Evolutionary conservation across 2,797 vertebrate species (phyloP).

Genomic region (Scolopax rusticola): DNA sequence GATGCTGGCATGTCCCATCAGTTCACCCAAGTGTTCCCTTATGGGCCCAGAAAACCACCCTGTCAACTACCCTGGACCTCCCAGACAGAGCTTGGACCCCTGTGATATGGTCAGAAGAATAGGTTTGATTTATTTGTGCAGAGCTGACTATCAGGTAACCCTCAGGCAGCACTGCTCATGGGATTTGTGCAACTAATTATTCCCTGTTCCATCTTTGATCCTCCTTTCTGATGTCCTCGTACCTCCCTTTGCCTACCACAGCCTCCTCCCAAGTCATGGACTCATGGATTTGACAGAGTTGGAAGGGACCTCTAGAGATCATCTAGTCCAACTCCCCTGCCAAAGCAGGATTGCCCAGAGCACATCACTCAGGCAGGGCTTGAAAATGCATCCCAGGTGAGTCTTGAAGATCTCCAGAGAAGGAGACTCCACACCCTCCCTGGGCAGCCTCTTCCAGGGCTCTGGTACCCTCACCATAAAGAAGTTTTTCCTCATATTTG

Average conservation of each 20-base stretch:
- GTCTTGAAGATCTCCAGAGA: no score
- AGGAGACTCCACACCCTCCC: no score
- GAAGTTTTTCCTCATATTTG: no score
- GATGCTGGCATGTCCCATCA: accelerated
- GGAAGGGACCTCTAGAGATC: no score
- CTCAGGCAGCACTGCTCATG: neutral
- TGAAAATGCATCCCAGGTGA: no score
- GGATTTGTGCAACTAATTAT: neutral
- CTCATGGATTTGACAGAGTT: no score
- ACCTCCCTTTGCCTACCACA: neutral
- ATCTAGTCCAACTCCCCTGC: no score
- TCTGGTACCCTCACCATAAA: no score
- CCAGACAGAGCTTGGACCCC: neutral
- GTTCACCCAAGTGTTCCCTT: neutral
- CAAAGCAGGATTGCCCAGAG: no score
- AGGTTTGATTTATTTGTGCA: neutral
- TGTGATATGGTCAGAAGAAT: neutral
- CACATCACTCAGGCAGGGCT: no score
- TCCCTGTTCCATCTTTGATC: neutral
- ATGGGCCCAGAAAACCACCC: neutral
- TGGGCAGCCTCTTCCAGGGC: no score
- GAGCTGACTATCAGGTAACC: neutral
- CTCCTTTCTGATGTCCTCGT: neutral
- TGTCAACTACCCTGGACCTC: accelerated
- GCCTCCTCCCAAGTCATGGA: neutral